Base-by-base conservation (phyloP, 1,140 invertebrate species). In the Asbolus verrucosus region DNA sequence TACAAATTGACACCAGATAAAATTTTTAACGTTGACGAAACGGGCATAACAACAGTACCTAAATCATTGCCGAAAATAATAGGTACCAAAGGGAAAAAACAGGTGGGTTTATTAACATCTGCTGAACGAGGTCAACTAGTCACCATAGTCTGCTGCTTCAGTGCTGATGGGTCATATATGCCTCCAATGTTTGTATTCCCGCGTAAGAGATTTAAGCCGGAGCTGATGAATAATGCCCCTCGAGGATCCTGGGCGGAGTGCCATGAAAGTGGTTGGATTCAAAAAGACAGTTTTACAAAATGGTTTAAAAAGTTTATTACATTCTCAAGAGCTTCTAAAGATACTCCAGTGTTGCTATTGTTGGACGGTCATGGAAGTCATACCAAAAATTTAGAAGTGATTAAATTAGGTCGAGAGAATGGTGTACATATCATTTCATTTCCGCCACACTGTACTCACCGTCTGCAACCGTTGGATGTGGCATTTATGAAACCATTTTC, bases 1-100 rank as follows among this genome's bases (percentile, higher is more conserved):
- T 43, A 68, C 70, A 77, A 43, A 74, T 77, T 50, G 46, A 75
- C 27, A 14, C 77, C 19, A 24, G 75, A 31, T 66, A 78, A 27
- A 75, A 76, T 69, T 13, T 82, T 72, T 54, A 81, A 81, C 54
- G 74, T 75, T n/a, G 80, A 82, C 61, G 82, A 84, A 71, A 81
- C 81, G 43, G 83, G 81, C 0, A 69, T 84, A 36, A 80, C 82
- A 6, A 77, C 76, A 68, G 82, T 85, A 13, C 78, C 79, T 13
- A 82, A 82, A 62, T 71, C 67, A 6, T 59, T 74, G 4, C 71
- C 71, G 14, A 84, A 81, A 78, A 73, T 79, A 27, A 61, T 79
- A 15, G 73, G 75, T 38, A 13, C 8, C 4, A 38, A 39, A 39
- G 59, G 60, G 3, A 2, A 19, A 65, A 39, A 39, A 30, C 67